phyloP scores from a whole-genome alignment of 1,140 invertebrate species.

The Pogonognathellus flavescens region DNA sequence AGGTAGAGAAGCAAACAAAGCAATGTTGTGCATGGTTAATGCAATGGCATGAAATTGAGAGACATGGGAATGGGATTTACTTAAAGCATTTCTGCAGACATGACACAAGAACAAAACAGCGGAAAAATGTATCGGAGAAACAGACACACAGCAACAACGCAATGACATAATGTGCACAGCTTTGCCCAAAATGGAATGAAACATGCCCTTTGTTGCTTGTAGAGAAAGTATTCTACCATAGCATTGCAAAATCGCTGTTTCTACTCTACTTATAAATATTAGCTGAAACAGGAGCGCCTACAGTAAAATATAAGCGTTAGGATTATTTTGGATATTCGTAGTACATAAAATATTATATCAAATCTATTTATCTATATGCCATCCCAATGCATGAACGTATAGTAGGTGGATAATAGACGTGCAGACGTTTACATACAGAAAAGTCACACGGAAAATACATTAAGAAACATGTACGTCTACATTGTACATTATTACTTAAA shows the following conservation, averaged over 20 bases:
- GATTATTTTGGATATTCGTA: background rate
- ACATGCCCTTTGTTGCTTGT: background rate
- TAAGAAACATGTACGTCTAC: background rate
- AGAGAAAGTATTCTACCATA: background rate
- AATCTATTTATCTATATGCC: background rate
- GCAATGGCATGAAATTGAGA: constrained; percentile 30
- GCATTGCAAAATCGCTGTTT: no score
- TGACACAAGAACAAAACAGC: constrained; percentile 4
- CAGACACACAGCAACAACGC: no score
- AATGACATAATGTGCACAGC: background rate
- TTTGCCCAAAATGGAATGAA: background rate
- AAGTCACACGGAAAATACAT: constrained; percentile 26
- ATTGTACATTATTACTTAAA: background rate
- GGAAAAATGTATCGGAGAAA: constrained; percentile 1
- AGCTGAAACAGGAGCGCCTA: background rate
- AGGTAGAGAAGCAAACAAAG: background rate
- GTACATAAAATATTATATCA: background rate
- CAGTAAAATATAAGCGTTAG: background rate
- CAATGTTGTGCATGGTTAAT: background rate
- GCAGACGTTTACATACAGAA: background rate
- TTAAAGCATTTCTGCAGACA: constrained; percentile 19
- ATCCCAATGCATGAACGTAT: background rate
- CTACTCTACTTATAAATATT: background rate
- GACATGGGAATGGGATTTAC: constrained; percentile 13
- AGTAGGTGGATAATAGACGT: background rate